Evolutionary conservation across 1,140 invertebrate genomes (phyloP), one percentile per base, ranked within the genome.

Genomic region (Solen grandis): DNA sequence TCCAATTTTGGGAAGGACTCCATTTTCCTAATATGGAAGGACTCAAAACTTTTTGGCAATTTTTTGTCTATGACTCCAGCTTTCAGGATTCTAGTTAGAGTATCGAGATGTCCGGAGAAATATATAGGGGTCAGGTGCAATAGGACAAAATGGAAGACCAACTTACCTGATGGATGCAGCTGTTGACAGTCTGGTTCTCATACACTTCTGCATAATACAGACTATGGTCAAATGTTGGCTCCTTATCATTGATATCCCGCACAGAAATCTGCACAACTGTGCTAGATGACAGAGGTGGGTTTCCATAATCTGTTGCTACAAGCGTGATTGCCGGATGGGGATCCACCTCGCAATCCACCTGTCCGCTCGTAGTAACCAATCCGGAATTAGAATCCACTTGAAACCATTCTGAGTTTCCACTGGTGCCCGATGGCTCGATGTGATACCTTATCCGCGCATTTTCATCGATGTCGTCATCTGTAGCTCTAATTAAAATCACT

Each of bases 391-490:
- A 25, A 19, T 80, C 41, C 0, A 88, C 66, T 1, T 81, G 52
- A 75, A 89, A 89, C 41, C 82, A 83, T 14, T 84, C 52, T 0
- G 68, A 36, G 27, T 72, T 73, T 25, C 62, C 66, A 0, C 46
- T 22, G 0, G 65, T 50, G 13, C 63, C 66, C 22, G 38, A 68
- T n/a, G 68, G 50, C 10, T 68, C 25, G 0, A 87, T 57, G 25
- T 69, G 60, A 60, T 85, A 88, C 0, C 62, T 36, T 66, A 89
- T 81, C 13, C 72, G 55, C 5, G 83, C 81, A 33, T 86, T 85
- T 1, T 81, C 82, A 5, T 80, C 85, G 25, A 82, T 93, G 81
- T 94, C 92, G 69, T 92, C 31, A 81, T 93, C 93, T 2, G 86
- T 82, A 13, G 93, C 93, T 14, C 66, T 83, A 4, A 89, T 75